Evolutionary conservation across 1,140 invertebrate species (phyloP).

Genomic region (Leptoteleia sp.): DNA sequence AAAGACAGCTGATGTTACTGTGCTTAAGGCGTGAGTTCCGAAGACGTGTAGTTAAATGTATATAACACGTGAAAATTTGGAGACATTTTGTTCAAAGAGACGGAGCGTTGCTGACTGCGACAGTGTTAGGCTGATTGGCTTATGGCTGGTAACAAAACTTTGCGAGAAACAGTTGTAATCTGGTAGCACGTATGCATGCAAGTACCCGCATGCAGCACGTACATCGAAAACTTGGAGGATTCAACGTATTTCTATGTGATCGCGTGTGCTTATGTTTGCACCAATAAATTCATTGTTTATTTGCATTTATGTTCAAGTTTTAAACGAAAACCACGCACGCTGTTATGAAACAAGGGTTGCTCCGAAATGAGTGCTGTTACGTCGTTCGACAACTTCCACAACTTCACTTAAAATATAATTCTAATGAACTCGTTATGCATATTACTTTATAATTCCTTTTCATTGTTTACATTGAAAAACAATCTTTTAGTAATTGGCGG

Average conservation of each 20-base stretch:
- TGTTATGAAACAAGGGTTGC: constrained; percentile 26
- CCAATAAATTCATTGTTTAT: constrained; percentile 52
- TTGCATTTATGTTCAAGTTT: constrained; percentile 48
- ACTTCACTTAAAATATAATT: constrained; percentile 23
- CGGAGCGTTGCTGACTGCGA: constrained; percentile 11
- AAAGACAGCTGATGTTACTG: too few relatives aligned
- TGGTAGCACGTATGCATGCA: constrained; percentile 39
- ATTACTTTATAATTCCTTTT: too few relatives aligned
- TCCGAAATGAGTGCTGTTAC: constrained; percentile 22
- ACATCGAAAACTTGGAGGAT: constrained; percentile 45
- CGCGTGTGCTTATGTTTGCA: constrained; percentile 37
- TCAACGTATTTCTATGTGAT: constrained; percentile 50
- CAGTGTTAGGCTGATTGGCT: constrained; percentile 52
- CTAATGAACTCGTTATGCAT: constrained; percentile 18
- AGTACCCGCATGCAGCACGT: constrained; percentile 42
- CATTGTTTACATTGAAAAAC: too few relatives aligned
- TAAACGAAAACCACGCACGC: constrained; percentile 34
- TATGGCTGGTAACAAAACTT: constrained; percentile 50
- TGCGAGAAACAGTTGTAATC: constrained; percentile 44
- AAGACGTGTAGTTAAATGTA: constrained; percentile 13
- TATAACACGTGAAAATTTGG: constrained; percentile 16
- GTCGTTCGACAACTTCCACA: constrained; percentile 20
- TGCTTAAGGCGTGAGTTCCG: too few relatives aligned
- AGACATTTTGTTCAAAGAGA: constrained; percentile 20
- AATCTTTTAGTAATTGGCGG: too few relatives aligned